These are phyloP conservation scores for Formicarius rufipectus DNA, from an alignment of 2,113 vertebrate genomes.

Conservation along the genomic window DNA sequence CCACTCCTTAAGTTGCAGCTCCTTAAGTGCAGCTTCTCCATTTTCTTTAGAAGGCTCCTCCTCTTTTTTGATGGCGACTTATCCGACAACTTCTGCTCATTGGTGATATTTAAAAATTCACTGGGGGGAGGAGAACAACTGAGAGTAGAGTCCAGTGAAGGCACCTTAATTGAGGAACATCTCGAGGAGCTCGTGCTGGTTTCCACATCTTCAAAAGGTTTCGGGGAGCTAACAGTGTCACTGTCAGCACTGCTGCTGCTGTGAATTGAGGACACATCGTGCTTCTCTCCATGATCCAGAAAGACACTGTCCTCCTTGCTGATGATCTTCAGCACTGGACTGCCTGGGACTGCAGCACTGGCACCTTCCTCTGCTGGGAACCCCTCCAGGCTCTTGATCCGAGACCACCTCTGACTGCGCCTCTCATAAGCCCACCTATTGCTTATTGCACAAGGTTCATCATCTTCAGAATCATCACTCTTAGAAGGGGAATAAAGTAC, in stretches of 20 bases:
- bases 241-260: constrained; percentile 84
- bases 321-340: constrained; percentile 10
- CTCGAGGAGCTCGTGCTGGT: constrained; percentile 74
- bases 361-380: neutral
- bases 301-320: neutral
- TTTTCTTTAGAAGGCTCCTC: constrained; percentile 81
- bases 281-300: constrained; percentile 61
- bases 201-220: constrained; percentile 65
- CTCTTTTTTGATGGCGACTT: constrained; percentile 76
- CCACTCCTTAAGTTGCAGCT: constrained; percentile 59
- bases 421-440: constrained; percentile 83
- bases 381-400: constrained; percentile 54
- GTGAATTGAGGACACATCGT: constrained; percentile 76
- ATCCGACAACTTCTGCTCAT: constrained; percentile 64
- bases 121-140: constrained; percentile 69
- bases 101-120: constrained; percentile 39
- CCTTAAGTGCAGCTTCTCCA: constrained; percentile 83
- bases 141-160: constrained; percentile 65
- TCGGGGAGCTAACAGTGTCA: constrained; percentile 54
- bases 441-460: constrained; percentile 85
- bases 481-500: constrained; percentile 9
- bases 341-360: neutral
- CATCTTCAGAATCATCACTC: constrained; percentile 79
- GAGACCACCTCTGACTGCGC: constrained; percentile 75
- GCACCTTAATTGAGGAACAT: constrained; percentile 69